Percentiles rank a stretch among this genome's conserved stretches.
phyloP scores from a whole-genome alignment of 2,113 vertebrate genomes.

The Macrotis lagotis region DNA sequence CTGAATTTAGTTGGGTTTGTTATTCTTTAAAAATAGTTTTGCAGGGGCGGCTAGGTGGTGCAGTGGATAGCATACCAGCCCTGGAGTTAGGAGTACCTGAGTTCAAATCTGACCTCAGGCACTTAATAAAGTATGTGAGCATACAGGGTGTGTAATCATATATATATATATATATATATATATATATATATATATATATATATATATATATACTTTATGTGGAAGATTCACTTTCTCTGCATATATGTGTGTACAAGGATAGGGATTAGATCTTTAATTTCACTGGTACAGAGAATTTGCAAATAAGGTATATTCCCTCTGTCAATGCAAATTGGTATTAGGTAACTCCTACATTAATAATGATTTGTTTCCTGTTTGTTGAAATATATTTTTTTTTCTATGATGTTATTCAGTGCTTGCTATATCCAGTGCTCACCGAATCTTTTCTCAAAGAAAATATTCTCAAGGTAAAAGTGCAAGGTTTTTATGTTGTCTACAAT shows the following conservation, averaged over 20 bases:
- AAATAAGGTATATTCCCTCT: not conserved
- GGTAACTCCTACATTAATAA: not conserved
- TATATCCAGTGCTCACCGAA: not conserved
- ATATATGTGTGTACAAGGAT: not conserved
- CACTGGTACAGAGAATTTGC: not conserved
- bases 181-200: too few relatives aligned
- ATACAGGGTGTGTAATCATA: too few relatives aligned
- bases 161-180: too few relatives aligned
- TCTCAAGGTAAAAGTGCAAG: not conserved
- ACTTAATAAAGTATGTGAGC: too few relatives aligned
- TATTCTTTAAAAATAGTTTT: not conserved
- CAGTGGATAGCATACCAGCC: too few relatives aligned
- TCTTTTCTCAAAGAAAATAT: not conserved
- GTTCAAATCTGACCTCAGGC: too few relatives aligned
- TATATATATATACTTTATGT: too few relatives aligned
- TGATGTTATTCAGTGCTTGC: not conserved
- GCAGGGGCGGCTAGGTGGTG: too few relatives aligned
- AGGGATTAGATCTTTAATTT: not conserved
- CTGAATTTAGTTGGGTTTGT: not conserved
- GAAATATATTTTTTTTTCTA: not conserved
- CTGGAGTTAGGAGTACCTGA: too few relatives aligned
- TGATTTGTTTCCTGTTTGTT: not conserved
- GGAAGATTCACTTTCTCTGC: too few relatives aligned
- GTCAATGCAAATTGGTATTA: not conserved
- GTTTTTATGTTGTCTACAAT: not conserved